Evolutionary conservation across 2,888 invertebrate genomes (phyloP), one percentile per base, ranked within the genome.

Genomic region (Pasiphila rectangulata): DNA sequence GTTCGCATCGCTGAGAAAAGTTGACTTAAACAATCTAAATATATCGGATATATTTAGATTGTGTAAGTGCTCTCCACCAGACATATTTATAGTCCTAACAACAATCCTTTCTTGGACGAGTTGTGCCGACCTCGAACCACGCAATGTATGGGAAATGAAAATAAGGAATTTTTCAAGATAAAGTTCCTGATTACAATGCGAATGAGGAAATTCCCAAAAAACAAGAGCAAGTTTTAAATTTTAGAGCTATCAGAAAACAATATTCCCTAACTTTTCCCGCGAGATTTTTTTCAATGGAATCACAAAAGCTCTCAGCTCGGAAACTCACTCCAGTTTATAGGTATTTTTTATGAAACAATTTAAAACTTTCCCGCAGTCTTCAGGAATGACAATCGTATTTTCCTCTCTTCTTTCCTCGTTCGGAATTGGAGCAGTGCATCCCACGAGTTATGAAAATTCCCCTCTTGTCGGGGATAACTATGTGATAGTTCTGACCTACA

Each of bases 321-420:
- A 30, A 45, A 41, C 21, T 46, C 25, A 9, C 5, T 23, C 25
- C 17, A 37, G 36, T 36, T 34, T 4, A 15, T 12, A 23, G 25
- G 29, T 27, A 25, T 36, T 30, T 40, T 30, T 40, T 40, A 37
- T 41, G 34, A 38, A 50, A 45, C 45, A 37, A 45, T 45, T 50
- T 37, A 21, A 34, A 50, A 45, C 21, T 42, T 45, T 37, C 35
- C 36, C 29, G 10, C 17, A 21, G 9, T 2, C 10, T 13, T 27
- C 27, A 20, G 21, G 36, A 29, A 49, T 44, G 43, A 49, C 29
- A 43, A 29, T 34, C 20, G 32, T 42, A 34, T 37, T 47, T 38
- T 34, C 20, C 25, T 23, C 20, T 12, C 29, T 17, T 24, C n/a
- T 21, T 39, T 15, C 10, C 32, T 13, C 27, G 29, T 40, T 36